A percentile compares a stretch with the other conserved stretches of the same genome.
Evolutionary conservation across 2,888 invertebrate genomes (phyloP).

Genomic region (Elmis aenea): DNA sequence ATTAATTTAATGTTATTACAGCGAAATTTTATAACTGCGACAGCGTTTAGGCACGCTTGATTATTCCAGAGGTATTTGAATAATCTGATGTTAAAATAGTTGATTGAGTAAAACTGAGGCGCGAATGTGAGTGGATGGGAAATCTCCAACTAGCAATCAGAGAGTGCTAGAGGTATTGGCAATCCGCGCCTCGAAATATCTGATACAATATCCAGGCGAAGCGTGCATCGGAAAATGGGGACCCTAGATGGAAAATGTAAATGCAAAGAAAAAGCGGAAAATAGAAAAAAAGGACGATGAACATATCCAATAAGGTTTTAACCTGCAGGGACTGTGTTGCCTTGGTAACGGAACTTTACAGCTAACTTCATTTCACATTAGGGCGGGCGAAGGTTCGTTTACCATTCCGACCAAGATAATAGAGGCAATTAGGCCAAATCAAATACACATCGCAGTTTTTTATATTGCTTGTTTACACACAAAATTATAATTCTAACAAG

Average conservation of each 20-base stretch:
- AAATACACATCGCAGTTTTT: conserved; percentile 11
- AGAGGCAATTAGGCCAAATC: conserved; percentile 19
- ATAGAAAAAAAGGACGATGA: conserved; percentile 45
- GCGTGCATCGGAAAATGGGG: conserved; percentile 42
- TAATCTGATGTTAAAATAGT: conserved; percentile 23
- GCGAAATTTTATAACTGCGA: too few species aligned
- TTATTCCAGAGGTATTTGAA: too few species aligned
- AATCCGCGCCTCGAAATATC: conserved; percentile 20
- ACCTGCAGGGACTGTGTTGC: conserved; percentile 45
- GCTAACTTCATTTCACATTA: conserved; percentile 42
- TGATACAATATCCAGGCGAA: conserved; percentile 35
- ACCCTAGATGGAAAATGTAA: conserved; percentile 43
- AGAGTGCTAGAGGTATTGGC: conserved; percentile 14
- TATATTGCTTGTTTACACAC: too few species aligned
- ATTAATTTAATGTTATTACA: too few species aligned
- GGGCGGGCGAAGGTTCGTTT: conserved; percentile 29
- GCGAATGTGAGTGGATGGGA: conserved; percentile 18
- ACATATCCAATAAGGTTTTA: conserved; percentile 48
- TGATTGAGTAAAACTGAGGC: conserved; percentile 29
- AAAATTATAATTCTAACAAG: too few species aligned
- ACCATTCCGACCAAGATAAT: conserved; percentile 19
- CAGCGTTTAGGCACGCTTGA: too few species aligned
- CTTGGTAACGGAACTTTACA: conserved; percentile 39
- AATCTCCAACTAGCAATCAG: conserved; percentile 28
- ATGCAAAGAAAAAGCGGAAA: conserved; percentile 40